Evolutionary conservation across 1,140 invertebrate species (phyloP).

Genomic region (Delia radicum): DNA sequence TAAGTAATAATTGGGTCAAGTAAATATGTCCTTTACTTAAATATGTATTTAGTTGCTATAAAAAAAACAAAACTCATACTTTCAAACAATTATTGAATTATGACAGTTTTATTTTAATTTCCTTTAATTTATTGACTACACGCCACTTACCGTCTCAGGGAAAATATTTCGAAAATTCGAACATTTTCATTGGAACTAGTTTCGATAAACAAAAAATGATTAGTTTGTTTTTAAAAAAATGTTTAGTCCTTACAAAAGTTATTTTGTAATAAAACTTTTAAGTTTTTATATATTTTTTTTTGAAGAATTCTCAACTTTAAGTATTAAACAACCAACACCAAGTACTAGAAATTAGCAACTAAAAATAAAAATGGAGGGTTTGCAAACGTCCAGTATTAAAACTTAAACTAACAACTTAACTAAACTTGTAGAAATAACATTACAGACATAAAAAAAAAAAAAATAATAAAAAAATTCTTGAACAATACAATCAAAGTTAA

Average conservation of each 20-base stretch:
- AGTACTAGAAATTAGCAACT: not conserved
- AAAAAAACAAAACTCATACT: too few species aligned
- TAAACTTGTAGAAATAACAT: not conserved
- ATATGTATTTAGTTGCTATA: too few species aligned
- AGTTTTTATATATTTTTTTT: not conserved
- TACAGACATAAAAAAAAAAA: not conserved
- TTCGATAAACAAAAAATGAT: not conserved
- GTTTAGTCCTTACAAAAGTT: not conserved
- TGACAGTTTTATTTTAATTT: not conserved
- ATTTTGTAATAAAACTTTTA: not conserved
- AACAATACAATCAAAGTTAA: conserved; percentile 2
- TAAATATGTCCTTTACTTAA: too few species aligned
- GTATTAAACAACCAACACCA: not conserved
- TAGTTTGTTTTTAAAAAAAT: not conserved
- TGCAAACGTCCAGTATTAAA: not conserved
- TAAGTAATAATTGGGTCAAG: too few species aligned
- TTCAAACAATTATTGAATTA: too few species aligned
- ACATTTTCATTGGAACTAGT: conserved; percentile 35
- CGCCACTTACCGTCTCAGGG: conserved; percentile 51
- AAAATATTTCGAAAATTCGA: conserved; percentile 52
- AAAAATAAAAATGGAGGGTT: not conserved
- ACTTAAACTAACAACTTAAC: not conserved
- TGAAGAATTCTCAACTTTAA: not conserved
- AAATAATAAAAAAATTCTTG: not conserved
- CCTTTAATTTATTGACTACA: not conserved